Evolutionary conservation across 2,113 vertebrate species (phyloP), one percentile per base, ranked within the genome.

Genomic region (Bubo scandiacus): DNA sequence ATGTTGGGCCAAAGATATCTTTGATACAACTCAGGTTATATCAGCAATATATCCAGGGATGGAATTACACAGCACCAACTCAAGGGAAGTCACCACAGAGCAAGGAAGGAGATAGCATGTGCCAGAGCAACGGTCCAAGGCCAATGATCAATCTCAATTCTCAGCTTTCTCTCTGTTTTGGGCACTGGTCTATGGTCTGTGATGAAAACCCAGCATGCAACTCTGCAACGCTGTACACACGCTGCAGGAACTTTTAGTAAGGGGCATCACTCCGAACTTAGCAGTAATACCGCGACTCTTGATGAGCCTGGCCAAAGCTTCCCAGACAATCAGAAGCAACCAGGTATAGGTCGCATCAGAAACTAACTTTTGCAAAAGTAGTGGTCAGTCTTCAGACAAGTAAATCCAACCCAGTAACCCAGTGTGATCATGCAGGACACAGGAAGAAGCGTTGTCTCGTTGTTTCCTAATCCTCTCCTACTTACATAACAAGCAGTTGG

Each of bases 141-240:
- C 20, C 67, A 63, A 9, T 8, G 11, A 59, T 23, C 19, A 7
- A 51, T 4, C 57, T 42, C 54, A 11, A 0, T 18, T 43, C 75
- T 32, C 81, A 34, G 0, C n/a, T 36, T 49, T 19, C 20, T 13
- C 16, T 9, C 14, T 36, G 36, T 2, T 58, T 0, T 55, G 54
- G 73, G 32, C 62, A 27, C 1, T 1, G 12, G 10, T 15, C 27
- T 43, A 34, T 59, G 54, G 10, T 18, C 43, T 40, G 22, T 11
- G 58, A 47, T 13, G 54, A 63, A 27, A 75, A n/a, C 2, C 10
- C 36, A 23, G n/a, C 59, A 12, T 0, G 2, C 3, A 40, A 57
- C 49, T 22, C 79, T 29, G 59, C 55, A 38, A 1, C 0, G 0
- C 59, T 20, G 15, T 2, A 15, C 63, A 15, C 0, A 0, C 1